phyloP scores from a whole-genome alignment of 2,113 vertebrate genomes.

The Otocyon megalotis region DNA sequence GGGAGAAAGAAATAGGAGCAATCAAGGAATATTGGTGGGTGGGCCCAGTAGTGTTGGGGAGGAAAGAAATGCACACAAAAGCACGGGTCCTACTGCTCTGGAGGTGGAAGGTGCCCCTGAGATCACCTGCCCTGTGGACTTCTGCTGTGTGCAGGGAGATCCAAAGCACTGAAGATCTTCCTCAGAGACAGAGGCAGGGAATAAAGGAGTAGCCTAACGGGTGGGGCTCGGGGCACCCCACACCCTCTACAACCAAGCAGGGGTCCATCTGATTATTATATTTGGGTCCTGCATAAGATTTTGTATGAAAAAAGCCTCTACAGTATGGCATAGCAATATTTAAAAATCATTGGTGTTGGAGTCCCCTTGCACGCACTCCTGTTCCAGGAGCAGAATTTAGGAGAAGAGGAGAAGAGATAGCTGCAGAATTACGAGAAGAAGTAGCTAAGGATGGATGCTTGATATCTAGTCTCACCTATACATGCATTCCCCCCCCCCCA shows the following conservation, averaged over 20 bases:
- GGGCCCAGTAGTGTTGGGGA: not conserved
- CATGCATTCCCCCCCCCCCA: conserved; percentile 45
- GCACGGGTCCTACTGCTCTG: not conserved
- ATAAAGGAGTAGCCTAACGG: too few relatives aligned
- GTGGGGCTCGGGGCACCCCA: not conserved
- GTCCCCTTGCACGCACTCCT: fast-evolving
- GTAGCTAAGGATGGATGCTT: not conserved
- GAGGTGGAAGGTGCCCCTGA: not conserved
- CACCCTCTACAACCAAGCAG: not conserved
- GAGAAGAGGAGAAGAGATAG: too few relatives aligned
- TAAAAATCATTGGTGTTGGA: not conserved
- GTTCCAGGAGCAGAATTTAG: not conserved
- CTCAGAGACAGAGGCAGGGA: not conserved
- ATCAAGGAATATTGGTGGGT: not conserved
- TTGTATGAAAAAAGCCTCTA: not conserved
- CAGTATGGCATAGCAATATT: not conserved
- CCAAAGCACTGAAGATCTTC: not conserved
- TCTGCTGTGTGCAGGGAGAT: too few relatives aligned
- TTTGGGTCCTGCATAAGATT: not conserved
- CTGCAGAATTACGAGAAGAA: conserved; percentile 2
- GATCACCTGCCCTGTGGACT: not conserved
- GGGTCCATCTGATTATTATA: not conserved
- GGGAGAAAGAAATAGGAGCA: not conserved
- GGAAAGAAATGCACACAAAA: not conserved
- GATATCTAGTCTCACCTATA: not conserved